Base-by-base conservation (phyloP, 2,113 vertebrate genomes). In the Colius striatus region DNA sequence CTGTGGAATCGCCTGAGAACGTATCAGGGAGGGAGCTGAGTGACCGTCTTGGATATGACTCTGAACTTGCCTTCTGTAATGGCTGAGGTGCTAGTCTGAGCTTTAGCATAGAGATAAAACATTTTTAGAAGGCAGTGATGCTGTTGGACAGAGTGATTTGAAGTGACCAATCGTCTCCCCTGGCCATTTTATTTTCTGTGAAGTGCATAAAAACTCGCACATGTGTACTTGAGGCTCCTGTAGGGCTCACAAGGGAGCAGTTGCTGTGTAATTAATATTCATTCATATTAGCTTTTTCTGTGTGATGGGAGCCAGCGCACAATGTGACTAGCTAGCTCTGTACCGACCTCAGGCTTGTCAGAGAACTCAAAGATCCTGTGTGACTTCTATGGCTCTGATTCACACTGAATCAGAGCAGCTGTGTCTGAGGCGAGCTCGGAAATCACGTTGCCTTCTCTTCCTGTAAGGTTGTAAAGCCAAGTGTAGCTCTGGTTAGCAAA, bases 331-430 rank as follows among this genome's bases (percentile, higher is more conserved):
- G 6, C 14, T 32, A 47, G 41, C 67, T 60, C 77, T 50, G 47
- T 16, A 48, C n/a, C 60, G 79, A 45, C 70, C 65, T 81, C 68
- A 8, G 63, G 9, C 68, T 83, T 50, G 18, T 87, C 90, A 54
- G 13, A 45, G 88, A 53, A 7, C 75, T 65, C 73, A 61, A 3
- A 41, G 36, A 57, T 92, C 78, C 88, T 78, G 27, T 77, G 65
- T 93, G 92, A 90, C 51, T 67, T 67, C 51, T 63, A 77, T 61
- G 76, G 76, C 79, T 94, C 78, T 95, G 92, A 92, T 91, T 95
- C 85, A 48, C 57, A 72, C 75, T 96, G 93, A 92, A 90, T 96
- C 92, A 91, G 70, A 91, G 81, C 81, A 89, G 71, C 85, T 79
- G 21, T 61, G 13, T 70, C 84, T 76, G 84, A 62, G 84, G 36